These are phyloP conservation scores for Drosophila orosa DNA, from an alignment of 1,140 invertebrate genomes.

Conservation along the genomic window DNA sequence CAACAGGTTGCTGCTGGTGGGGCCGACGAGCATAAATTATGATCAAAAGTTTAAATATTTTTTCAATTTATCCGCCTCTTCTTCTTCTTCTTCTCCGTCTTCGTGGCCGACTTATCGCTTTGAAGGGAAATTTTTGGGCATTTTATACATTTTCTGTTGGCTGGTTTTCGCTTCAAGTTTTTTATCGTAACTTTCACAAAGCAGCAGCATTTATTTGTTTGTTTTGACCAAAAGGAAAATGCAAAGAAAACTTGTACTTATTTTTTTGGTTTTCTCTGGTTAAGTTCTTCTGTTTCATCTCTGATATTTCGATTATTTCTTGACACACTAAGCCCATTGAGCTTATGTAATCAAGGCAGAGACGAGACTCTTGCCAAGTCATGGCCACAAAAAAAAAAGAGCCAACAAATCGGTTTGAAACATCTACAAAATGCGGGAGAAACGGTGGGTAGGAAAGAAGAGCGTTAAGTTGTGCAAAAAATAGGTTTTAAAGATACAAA, in stretches of 20 bases:
- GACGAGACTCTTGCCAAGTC: slow-evolving; percentile 22
- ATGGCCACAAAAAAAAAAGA: slow-evolving; percentile 16
- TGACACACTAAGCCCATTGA: slow-evolving; percentile 27
- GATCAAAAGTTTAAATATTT: slow-evolving; percentile 53
- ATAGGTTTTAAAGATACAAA: not conserved
- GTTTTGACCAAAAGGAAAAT: slow-evolving; percentile 11
- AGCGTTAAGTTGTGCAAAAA: slow-evolving; percentile 4
- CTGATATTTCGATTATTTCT: not conserved
- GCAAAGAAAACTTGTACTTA: not conserved
- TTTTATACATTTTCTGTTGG: slow-evolving; percentile 14
- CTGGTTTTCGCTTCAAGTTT: slow-evolving; percentile 14
- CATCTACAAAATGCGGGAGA: slow-evolving; percentile 15
- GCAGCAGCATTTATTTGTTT: slow-evolving; percentile 1
- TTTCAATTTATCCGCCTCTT: slow-evolving; percentile 37
- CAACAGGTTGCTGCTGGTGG: slow-evolving; percentile 34
- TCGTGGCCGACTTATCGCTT: slow-evolving; percentile 57
- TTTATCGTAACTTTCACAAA: slow-evolving; percentile 63
- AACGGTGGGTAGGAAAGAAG: not conserved
- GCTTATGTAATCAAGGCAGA: slow-evolving; percentile 41
- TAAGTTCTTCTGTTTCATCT: slow-evolving; percentile 9
- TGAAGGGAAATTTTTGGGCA: slow-evolving; percentile 57
- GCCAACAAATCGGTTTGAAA: slow-evolving; percentile 17
- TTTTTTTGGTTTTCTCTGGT: too few relatives aligned
- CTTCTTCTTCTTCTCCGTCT: slow-evolving; percentile 6
- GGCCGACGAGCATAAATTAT: slow-evolving; percentile 67